Percentiles rank a stretch among this genome's conserved stretches.
Evolutionary conservation across 2,797 vertebrate species (phyloP).

Genomic region (Scarus forsteni): DNA sequence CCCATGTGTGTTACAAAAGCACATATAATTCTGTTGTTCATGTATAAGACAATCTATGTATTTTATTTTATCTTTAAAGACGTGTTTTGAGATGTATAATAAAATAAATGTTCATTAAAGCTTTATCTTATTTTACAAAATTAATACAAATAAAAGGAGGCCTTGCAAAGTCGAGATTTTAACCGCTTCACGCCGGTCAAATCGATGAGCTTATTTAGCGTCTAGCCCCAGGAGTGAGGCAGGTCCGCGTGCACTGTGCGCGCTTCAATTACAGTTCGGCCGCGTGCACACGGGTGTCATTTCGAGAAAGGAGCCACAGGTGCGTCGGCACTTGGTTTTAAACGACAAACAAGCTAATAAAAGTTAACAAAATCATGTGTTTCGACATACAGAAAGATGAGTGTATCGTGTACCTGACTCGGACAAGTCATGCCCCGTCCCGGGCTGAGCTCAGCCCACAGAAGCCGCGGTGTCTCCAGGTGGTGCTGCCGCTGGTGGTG

Average conservation of each 20-base stretch:
- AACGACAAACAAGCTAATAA: neutral
- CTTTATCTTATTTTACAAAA: neutral
- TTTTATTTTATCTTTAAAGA: neutral
- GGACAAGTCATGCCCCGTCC: constrained; percentile 80
- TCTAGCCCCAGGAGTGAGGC: constrained; percentile 16
- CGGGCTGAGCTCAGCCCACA: constrained; percentile 57
- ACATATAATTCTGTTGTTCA: neutral
- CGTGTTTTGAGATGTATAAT: neutral
- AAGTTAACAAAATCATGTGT: neutral
- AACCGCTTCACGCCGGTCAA: constrained; percentile 25
- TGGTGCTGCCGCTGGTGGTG: constrained; percentile 48
- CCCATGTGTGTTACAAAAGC: no score
- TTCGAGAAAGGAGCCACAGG: constrained; percentile 50
- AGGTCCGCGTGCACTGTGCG: constrained; percentile 26
- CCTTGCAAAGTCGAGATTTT: constrained; percentile 22
- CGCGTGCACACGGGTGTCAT: constrained; percentile 35
- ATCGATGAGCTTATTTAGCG: constrained; percentile 40
- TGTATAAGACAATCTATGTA: neutral
- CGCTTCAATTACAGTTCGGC: constrained; percentile 42
- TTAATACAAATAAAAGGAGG: neutral
- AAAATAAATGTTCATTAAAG: neutral
- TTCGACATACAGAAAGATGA: constrained; percentile 34
- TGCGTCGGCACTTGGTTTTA: constrained; percentile 28
- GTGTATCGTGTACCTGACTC: constrained; percentile 75
- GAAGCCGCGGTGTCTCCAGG: constrained; percentile 67